Evolutionary conservation across 2,113 vertebrate genomes (phyloP).

Genomic region (Sinosuthora webbiana): DNA sequence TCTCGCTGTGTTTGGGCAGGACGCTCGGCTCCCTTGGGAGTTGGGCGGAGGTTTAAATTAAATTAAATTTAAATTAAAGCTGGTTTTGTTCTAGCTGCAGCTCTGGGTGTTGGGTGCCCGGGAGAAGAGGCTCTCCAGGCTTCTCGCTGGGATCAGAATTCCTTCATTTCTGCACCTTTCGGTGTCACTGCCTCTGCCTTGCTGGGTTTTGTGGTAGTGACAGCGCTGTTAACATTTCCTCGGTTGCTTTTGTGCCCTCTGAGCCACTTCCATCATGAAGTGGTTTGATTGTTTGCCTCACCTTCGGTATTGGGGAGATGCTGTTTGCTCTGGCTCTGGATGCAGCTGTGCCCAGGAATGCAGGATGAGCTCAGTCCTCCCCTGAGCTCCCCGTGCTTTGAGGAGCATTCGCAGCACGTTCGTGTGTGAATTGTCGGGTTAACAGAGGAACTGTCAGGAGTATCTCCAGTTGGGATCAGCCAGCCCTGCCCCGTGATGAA

Average conservation of each 20-base stretch:
- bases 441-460: background rate
- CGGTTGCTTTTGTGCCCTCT: background rate
- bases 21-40: background rate
- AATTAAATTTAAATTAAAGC: background rate
- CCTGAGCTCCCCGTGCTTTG: background rate
- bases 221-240: background rate
- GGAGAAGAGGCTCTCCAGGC: background rate
- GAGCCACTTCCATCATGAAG: accelerated
- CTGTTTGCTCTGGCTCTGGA: background rate
- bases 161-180: background rate
- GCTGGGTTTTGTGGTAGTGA: background rate
- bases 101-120: background rate
- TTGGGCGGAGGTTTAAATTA: background rate
- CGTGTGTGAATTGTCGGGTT: background rate
- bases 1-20: background rate
- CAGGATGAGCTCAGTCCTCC: background rate
- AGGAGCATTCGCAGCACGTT: background rate
- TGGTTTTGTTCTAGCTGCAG: background rate
- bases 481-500: background rate
- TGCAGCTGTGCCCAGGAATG: background rate
- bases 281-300: background rate
- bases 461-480: background rate
- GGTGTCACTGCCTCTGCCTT: background rate
- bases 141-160: background rate
- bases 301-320: background rate